Evolutionary conservation across 2,797 vertebrate genomes (phyloP).

Genomic region (Mormyrus hasselquistii): DNA sequence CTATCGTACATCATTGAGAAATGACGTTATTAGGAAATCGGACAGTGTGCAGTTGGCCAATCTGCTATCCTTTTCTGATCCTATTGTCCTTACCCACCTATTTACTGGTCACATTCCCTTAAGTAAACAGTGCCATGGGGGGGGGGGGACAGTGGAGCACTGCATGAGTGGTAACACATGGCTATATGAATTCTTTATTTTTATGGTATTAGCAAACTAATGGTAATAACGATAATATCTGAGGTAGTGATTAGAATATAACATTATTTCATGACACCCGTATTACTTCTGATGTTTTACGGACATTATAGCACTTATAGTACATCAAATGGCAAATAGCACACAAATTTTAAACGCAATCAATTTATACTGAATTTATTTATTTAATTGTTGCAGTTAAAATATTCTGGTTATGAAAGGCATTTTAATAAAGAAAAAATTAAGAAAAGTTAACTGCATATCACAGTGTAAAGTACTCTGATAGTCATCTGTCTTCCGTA

Average conservation of each 20-base stretch:
- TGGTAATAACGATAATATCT: not conserved
- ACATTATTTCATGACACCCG: not conserved
- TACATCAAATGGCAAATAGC: not conserved
- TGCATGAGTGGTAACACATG: not conserved
- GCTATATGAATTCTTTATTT: not conserved
- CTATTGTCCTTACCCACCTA: not conserved
- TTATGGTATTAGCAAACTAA: not conserved
- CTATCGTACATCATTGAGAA: not conserved
- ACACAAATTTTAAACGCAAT: not conserved
- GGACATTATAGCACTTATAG: not conserved
- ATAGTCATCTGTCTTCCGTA: not conserved
- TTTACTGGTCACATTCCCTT: not conserved
- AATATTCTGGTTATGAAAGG: not conserved
- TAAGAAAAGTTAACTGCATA: not conserved
- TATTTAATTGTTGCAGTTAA: not conserved
- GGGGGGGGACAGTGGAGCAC: not conserved
- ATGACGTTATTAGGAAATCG: not conserved
- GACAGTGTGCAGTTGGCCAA: not conserved
- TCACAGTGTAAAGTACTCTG: not conserved
- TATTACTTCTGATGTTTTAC: not conserved
- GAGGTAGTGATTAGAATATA: not conserved
- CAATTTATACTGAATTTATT: not conserved
- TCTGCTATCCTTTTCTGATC: not conserved
- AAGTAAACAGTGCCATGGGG: not conserved
- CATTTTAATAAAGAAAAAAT: not conserved